phyloP scores from a whole-genome alignment of 2,888 invertebrate genomes.

The Stenodera caucasica region DNA sequence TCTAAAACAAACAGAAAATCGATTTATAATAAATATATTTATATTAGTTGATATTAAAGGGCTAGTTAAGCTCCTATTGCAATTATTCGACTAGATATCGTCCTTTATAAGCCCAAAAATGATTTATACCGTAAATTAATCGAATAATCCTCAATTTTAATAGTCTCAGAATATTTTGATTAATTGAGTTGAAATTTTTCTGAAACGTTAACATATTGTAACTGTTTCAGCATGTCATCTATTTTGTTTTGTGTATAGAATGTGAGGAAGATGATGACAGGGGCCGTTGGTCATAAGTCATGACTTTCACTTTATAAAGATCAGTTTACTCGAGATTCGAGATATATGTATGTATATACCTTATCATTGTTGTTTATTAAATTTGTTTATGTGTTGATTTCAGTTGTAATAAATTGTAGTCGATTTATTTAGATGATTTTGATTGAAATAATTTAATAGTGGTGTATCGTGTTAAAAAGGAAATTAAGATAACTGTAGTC shows the following conservation, averaged over 20 bases:
- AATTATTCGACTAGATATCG: slow-evolving; percentile 13
- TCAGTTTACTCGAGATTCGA: background rate
- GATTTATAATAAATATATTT: slow-evolving; percentile 12
- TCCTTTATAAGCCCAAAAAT: background rate
- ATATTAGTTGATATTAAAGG: background rate
- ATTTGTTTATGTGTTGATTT: background rate
- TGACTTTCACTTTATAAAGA: background rate
- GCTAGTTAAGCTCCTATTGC: slow-evolving; percentile 13
- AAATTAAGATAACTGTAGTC: slow-evolving; percentile 47
- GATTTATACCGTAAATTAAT: slow-evolving; percentile 2
- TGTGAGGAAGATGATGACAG: background rate
- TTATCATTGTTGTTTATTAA: background rate
- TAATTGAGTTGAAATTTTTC: background rate
- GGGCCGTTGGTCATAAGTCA: background rate
- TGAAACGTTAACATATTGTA: background rate
- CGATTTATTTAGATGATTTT: too few relatives aligned
- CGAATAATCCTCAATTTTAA: too few relatives aligned
- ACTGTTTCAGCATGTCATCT: background rate
- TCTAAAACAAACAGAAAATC: slow-evolving; percentile 61
- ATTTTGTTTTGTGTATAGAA: background rate
- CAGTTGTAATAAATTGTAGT: too few relatives aligned
- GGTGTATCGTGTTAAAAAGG: slow-evolving; percentile 36
- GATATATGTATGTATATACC: background rate
- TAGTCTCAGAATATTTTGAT: too few relatives aligned
- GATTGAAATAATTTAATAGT: too few relatives aligned